Evolutionary conservation across 2,113 vertebrate genomes (phyloP), one percentile per base, ranked within the genome.

Genomic region (Neogobius melanostomus): DNA sequence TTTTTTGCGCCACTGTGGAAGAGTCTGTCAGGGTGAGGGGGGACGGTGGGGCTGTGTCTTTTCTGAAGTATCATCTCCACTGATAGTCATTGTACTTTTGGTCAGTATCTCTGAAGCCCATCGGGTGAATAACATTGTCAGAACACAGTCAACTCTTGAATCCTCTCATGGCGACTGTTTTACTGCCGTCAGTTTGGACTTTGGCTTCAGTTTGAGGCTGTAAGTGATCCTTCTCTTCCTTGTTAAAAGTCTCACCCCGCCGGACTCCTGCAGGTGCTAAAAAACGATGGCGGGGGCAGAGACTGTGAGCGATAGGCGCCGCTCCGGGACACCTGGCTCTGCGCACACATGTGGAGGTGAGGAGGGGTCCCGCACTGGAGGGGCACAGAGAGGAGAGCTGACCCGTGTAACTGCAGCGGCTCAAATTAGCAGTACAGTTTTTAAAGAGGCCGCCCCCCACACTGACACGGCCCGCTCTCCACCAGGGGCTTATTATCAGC

Each of bases 241-340:
- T 85, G 82, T 91, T 84, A 91, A 91, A 21, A 84, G 84, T 79
- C 85, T 68, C 84, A 82, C 83, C 86, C 77, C 71, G 81, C 84
- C 79, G 76, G 76, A 79, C 71, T 72, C 82, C 85, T 86, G 85
- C 74, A 8, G 66, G 76, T 74, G 77, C 71, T 78, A 82, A 86
- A 4, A 91, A 89, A 45, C 70, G 85, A 89, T 90, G 82, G 57
- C 59, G 72, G 85, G 28, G 74, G 64, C 74, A 81, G 85, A 78
- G 87, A 75, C 77, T 81, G 84, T 89, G 89, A 88, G 84, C 66
- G 83, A 75, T 79, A 85, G 15, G 71, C 74, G 2, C 57, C 17
- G 75, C 60, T 11, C 79, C 64, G 44, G 0, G 81, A 76, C 88
- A 89, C 84, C 81, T 89, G 80, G 83, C 77, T 63, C 69, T 74